A percentile compares a stretch with the other conserved stretches of the same genome.
phyloP scores from a whole-genome alignment of 2,113 vertebrate species.

The Hypocryptadius cinnamomeus region DNA sequence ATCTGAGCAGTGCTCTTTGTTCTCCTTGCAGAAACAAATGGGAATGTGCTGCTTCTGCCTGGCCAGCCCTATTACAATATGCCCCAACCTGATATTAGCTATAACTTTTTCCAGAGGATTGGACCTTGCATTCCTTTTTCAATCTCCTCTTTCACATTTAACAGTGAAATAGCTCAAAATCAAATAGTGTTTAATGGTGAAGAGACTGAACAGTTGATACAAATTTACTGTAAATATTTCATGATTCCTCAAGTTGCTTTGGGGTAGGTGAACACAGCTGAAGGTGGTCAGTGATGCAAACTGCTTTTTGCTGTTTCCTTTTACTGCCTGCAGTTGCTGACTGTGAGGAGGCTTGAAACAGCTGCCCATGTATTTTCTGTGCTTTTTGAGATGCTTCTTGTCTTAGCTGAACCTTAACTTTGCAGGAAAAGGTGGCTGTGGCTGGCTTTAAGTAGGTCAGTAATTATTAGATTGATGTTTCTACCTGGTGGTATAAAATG shows the following conservation, averaged over 20 bases:
- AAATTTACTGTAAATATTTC: background rate
- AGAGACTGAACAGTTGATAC: background rate
- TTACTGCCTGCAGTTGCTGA: background rate
- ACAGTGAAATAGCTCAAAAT: background rate
- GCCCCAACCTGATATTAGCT: background rate
- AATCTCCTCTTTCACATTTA: background rate
- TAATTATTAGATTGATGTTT: background rate
- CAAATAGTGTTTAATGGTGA: background rate
- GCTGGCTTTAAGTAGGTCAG: conserved; percentile 15
- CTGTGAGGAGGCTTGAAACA: background rate
- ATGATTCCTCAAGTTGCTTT: background rate
- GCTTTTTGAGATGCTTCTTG: background rate
- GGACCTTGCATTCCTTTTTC: background rate
- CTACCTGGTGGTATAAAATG: background rate
- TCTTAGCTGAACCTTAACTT: background rate
- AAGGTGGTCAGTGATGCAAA: background rate
- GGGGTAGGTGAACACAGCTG: background rate
- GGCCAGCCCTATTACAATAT: background rate
- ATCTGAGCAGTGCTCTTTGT: background rate
- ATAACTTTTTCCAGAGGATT: background rate
- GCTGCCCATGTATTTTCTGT: background rate
- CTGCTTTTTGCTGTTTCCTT: background rate
- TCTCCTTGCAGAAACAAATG: background rate
- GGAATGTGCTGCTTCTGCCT: background rate
- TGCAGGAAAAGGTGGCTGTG: background rate